Evolutionary conservation across 1,140 invertebrate genomes (phyloP).

Genomic region (Drosophila parvula): DNA sequence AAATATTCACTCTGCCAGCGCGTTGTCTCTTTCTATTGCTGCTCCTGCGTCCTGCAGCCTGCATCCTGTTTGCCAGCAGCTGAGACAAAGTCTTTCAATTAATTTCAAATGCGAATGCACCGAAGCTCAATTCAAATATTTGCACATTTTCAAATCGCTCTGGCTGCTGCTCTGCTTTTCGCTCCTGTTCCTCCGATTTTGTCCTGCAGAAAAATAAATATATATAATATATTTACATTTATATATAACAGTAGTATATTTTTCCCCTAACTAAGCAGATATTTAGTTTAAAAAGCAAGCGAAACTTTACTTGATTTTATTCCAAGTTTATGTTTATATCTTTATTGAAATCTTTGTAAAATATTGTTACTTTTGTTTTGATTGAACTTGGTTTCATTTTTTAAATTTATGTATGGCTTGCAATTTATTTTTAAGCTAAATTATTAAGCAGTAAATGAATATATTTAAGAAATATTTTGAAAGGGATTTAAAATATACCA

Average conservation of each 20-base stretch:
- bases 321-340: not conserved
- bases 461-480: too few species aligned
- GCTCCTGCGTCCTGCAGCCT: not conserved
- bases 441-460: too few species aligned
- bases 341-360: not conserved
- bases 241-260: not conserved
- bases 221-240: too few species aligned
- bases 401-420: too few species aligned
- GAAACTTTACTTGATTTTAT: not conserved
- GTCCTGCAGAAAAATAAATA: not conserved
- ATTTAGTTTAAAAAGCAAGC: not conserved
- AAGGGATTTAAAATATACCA: too few species aligned
- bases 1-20: constrained; percentile 20
- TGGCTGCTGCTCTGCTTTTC: constrained; percentile 9
- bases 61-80: constrained; percentile 19
- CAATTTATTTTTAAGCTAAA: too few species aligned
- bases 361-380: not conserved
- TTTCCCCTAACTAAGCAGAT: not conserved
- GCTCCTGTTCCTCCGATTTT: not conserved
- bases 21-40: too few species aligned
- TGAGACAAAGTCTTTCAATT: constrained; percentile 55
- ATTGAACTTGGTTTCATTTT: too few species aligned
- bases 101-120: constrained; percentile 58
- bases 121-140: constrained; percentile 58
- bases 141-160: constrained; percentile 57